These are phyloP conservation scores for Orchestia grillus DNA, from an alignment of 1,140 invertebrate species.

Conservation along the genomic window DNA sequence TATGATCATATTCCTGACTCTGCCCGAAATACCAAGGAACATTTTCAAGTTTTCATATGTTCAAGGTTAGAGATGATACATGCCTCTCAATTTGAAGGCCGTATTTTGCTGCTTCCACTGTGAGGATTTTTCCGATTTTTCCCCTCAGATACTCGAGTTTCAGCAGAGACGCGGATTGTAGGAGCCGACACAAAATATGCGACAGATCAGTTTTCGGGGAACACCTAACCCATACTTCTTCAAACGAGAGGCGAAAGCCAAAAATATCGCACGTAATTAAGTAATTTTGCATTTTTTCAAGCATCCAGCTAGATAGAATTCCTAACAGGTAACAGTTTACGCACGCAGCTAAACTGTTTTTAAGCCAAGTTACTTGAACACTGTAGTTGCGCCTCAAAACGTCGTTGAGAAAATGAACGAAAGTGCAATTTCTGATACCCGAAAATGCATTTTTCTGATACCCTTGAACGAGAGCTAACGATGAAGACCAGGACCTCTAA, in stretches of 20 bases:
- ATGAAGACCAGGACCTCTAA: background rate
- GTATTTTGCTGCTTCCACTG: background rate
- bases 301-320: background rate
- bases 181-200: background rate
- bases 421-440: too few species aligned
- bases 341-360: background rate
- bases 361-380: background rate
- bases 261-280: background rate
- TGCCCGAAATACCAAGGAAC: background rate
- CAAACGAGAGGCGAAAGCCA: background rate
- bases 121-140: background rate
- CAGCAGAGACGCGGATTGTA: background rate
- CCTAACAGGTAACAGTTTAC: background rate
- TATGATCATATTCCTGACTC: background rate
- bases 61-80: background rate
- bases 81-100: background rate
- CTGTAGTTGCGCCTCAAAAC: background rate
- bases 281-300: background rate
- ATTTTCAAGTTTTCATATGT: background rate
- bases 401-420: background rate
- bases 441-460: background rate
- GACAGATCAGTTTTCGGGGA: background rate
- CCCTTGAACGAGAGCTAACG: background rate
- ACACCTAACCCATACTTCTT: background rate
- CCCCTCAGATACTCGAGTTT: background rate